These are phyloP conservation scores for Dicyrtoma fusca DNA, from an alignment of 2,888 invertebrate species.

Conservation along the genomic window DNA sequence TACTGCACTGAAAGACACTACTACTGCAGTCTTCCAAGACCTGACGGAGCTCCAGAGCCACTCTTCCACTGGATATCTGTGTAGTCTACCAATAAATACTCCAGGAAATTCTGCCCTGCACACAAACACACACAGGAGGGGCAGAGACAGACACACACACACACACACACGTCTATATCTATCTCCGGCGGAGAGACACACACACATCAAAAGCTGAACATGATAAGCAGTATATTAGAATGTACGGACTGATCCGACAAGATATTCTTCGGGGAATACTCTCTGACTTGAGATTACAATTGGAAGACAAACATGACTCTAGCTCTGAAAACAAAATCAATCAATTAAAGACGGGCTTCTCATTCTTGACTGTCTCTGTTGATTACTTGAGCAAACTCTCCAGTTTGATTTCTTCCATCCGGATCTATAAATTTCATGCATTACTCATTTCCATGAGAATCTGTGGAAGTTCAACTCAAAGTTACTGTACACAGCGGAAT, in stretches of 20 bases:
- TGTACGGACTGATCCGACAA: constrained; percentile 13
- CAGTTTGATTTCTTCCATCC: constrained; percentile 28
- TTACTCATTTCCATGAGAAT: constrained; percentile 31
- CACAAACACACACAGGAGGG: neutral
- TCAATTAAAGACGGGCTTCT: constrained; percentile 39
- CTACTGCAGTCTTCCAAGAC: too few relatives aligned
- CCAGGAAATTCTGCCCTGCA: neutral
- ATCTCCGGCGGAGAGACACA: neutral
- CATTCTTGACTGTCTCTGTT: constrained; percentile 20
- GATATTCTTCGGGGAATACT: constrained; percentile 25
- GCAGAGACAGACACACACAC: neutral
- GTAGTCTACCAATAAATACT: too few relatives aligned
- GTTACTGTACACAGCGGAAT: too few relatives aligned
- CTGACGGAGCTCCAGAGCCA: too few relatives aligned
- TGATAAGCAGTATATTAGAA: constrained; percentile 17
- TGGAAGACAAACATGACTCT: constrained; percentile 32
- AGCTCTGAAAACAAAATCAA: constrained; percentile 41
- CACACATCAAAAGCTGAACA: constrained; percentile 18
- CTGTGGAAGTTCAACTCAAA: too few relatives aligned
- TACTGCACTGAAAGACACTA: neutral
- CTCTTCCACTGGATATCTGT: too few relatives aligned
- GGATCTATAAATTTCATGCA: constrained; percentile 28
- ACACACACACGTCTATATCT: constrained; percentile 1
- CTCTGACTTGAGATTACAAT: constrained; percentile 30
- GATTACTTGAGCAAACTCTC: constrained; percentile 33